Conservation (phyloP, 2,113 vertebrate genomes). For the Anser cygnoides region DNA sequence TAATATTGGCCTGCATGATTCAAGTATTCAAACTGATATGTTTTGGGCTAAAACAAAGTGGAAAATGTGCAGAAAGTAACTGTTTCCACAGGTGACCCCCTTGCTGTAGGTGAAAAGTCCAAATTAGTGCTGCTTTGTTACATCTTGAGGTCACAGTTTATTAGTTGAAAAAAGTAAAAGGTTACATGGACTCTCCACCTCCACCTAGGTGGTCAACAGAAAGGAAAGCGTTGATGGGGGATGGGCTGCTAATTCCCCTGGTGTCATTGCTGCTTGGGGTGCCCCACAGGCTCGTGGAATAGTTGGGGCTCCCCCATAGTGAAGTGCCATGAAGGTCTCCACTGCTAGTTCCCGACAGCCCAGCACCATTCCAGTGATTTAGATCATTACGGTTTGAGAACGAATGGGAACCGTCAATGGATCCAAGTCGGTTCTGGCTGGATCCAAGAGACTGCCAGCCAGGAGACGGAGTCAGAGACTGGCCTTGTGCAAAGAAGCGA, state of each 20-base stretch:
- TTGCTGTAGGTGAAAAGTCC: constrained; percentile 89
- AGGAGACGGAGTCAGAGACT: constrained; percentile 93
- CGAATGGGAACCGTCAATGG: constrained; percentile 89
- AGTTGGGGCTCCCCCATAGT: constrained; percentile 95
- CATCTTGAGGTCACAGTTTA: constrained; percentile 87
- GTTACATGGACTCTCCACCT: constrained; percentile 93
- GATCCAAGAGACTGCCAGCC: constrained; percentile 94
- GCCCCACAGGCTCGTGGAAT: constrained; percentile 98
- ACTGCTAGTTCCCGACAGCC: constrained; percentile 83
- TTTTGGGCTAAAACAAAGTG: constrained; percentile 99
- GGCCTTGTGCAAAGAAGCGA: constrained; percentile 99
- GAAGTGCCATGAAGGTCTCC: constrained; percentile 95
- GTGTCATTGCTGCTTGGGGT: constrained; percentile 86
- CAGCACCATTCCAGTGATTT: constrained; percentile 95
- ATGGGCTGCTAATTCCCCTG: constrained; percentile 92
- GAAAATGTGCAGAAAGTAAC: constrained; percentile 98
- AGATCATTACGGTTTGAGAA: constrained; percentile 94
- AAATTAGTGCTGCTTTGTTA: constrained; percentile 89
- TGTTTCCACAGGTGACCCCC: constrained; percentile 95
- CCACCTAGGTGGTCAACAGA: constrained; percentile 96
- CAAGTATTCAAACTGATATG: constrained; percentile 99
- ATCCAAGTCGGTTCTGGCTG: constrained; percentile 89
- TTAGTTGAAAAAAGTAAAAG: constrained; percentile 80
- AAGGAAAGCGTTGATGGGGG: constrained; percentile 95
- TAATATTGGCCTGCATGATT: constrained; percentile 99